A percentile compares a stretch with the other conserved stretches of the same genome.
Evolutionary conservation across 2,113 vertebrate genomes (phyloP).

Genomic region (Forbesichthys papilliferus): DNA sequence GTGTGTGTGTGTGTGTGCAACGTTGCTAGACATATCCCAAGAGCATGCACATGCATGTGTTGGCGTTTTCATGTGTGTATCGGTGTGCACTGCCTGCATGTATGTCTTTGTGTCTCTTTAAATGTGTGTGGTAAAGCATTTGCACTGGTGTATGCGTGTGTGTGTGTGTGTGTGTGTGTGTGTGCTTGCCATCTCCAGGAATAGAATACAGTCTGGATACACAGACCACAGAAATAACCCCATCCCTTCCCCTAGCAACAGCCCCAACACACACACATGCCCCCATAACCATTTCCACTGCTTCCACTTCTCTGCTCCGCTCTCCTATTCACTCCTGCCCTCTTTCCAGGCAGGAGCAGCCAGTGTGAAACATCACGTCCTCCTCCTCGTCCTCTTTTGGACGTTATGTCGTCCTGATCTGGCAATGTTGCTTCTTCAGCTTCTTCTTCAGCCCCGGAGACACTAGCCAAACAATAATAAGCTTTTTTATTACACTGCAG

Average conservation of each 20-base stretch:
- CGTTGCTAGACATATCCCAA: too few relatives aligned
- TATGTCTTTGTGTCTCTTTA: neutral
- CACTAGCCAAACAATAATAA: too few relatives aligned
- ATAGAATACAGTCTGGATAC: conserved; percentile 81
- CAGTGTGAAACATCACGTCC: neutral
- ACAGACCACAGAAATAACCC: conserved; percentile 77
- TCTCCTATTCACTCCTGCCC: conserved; percentile 25
- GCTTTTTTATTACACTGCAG: too few relatives aligned
- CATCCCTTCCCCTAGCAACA: conserved; percentile 77
- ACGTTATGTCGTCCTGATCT: too few relatives aligned
- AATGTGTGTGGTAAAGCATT: conserved; percentile 10
- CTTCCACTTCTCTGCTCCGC: conserved; percentile 12
- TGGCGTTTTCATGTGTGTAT: neutral
- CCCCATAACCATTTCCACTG: neutral
- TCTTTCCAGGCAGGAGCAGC: neutral
- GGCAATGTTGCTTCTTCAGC: too few relatives aligned
- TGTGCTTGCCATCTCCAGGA: conserved; percentile 65
- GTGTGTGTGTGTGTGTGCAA: neutral
- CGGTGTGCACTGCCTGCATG: neutral
- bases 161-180: conserved; percentile 5
- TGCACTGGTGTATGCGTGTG: neutral
- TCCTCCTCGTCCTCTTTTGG: neutral
- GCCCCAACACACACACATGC: conserved; percentile 64
- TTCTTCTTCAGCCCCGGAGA: too few relatives aligned
- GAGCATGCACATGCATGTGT: conserved; percentile 6